Base-by-base conservation (phyloP, 1,140 invertebrate species). In the Cyphomyrmex costatus region DNA sequence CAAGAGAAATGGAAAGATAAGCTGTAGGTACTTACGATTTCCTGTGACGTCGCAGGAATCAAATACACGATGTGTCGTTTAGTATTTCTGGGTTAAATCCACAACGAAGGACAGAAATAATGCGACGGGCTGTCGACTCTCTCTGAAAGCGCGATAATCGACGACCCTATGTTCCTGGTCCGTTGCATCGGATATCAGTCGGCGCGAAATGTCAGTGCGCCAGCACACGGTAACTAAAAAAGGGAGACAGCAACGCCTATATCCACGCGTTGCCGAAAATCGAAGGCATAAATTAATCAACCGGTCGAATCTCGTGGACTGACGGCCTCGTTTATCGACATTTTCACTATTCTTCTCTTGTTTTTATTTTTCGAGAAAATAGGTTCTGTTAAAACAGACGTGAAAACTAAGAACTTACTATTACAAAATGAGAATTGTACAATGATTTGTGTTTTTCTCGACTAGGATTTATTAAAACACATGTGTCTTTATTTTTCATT, bases 241-340 rank as follows among this genome's bases (percentile, higher is more conserved):
- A 89, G 53, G 56, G 58, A 83, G 87, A 73, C 51, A 84, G 79
- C 53, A 89, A 85, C 70, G 73, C 58, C 49, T 27, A 85, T 53
- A 80, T 61, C 61, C 53, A 85, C 30, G 46, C 74, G 70, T 36
- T 30, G 36, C 51, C 66, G 77, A 86, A 89, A 89, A 86, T 86
- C 71, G 85, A 61, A 58, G 56, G 85, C 70, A 89, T 89, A 88
- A 89, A 89, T 89, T 89, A 89, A 89, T 89, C 88, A 89, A 89
- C 77, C 49, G 73, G 61, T 8, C 42, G 53, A 66, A 46, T 49
- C 56, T 53, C 65, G 58, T 53, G 51, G 65, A 73, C 65, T 58
- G 84, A 73, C 66, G 51, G 36, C 24, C 53, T 71, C 84, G 84
- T 82, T 89, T 89, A 89, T 89, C 70, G 88, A 89, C 76, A 70